Percentiles rank a stretch among this genome's conserved stretches.
These are phyloP conservation scores for Neosalanx taihuensis DNA, from an alignment of 2,797 vertebrate species.

Conservation along the genomic window DNA sequence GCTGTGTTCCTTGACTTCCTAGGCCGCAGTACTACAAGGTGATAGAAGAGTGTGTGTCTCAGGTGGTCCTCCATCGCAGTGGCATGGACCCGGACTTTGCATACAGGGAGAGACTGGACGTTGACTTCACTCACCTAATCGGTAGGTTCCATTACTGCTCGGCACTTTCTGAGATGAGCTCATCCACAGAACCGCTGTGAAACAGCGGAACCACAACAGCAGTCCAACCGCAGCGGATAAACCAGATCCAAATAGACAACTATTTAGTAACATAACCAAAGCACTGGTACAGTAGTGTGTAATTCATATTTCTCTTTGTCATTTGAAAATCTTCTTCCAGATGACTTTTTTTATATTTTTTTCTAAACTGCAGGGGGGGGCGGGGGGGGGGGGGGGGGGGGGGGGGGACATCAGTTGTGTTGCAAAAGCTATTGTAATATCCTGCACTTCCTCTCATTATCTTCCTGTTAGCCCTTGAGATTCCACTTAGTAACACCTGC, in stretches of 20 bases:
- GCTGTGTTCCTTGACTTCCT: conserved; percentile 32
- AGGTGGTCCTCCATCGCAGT: conserved; percentile 91
- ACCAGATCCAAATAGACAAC: not conserved
- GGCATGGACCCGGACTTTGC: conserved; percentile 96
- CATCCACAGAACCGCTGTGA: not conserved
- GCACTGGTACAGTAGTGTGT: not conserved
- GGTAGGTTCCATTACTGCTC: conserved; percentile 72
- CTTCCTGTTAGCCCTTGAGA: conserved; percentile 36
- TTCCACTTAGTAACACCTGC: conserved; percentile 49
- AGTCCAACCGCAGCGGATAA: not conserved
- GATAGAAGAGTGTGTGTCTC: conserved; percentile 94
- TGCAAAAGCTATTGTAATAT: conserved; percentile 41
- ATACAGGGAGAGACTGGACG: conserved; percentile 86
- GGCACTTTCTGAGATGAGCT: not conserved
- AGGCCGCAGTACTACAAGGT: conserved; percentile 99
- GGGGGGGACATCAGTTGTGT: conserved; percentile 16
- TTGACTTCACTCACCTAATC: conserved; percentile 89
- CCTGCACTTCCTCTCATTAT: conserved; percentile 53
- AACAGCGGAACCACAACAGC: not conserved
- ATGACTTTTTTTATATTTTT: not conserved
- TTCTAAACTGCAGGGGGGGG: not conserved
- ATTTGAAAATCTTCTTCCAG: conserved; percentile 2
- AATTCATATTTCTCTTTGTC: not conserved
- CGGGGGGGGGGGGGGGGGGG: not conserved
- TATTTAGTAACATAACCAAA: not conserved